Base-by-base conservation (phyloP, 2,888 invertebrate genomes). In the Byasa hedistus region DNA sequence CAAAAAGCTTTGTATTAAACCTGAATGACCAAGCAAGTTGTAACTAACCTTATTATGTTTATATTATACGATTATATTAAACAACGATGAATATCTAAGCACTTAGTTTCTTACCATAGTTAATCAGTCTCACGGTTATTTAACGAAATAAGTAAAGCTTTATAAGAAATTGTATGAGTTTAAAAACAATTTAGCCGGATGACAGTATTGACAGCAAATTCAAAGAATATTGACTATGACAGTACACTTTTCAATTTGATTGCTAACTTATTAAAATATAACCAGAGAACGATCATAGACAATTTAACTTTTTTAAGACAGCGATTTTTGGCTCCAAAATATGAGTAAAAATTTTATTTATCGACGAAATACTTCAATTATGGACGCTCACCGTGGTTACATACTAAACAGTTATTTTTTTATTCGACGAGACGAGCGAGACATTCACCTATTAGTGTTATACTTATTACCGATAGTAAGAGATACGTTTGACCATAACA, bases 11-110 rank as follows among this genome's bases (percentile, higher is more conserved):
- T 68, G 72, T 78, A 77, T 72, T 71, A 68, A 68, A 69, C 69
- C 70, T 72, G 79, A 84, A 89, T 91, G 91, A 91, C 91, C 87
- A 89, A 89, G 91, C 91, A 91, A 84, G 75, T 85, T 79, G 72
- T 78, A 71, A 71, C 60, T 89, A 89, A 89, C 87, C 88, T 90
- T 75, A 61, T 72, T 68, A 21, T 19, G 4, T 54, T 56, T 12
- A 1, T 59, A 61, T 22, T 7, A 21, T 19, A 24, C 32, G 17
- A 21, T 22, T 24, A 24, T 52, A 21, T 32, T 52, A 54, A 7
- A n/a, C 27, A 62, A 2, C 60, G 55, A 51, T 0, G 51, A 57
- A 32, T 22, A 52, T 32, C 21, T 55, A 44, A 57, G 32, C 0
- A 5, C 27, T n/a, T 63, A 59, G 15, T 52, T 58, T 57, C 85